Evolutionary conservation across 2,888 invertebrate genomes (phyloP), one percentile per base, ranked within the genome.

Genomic region (Athalia cordata): DNA sequence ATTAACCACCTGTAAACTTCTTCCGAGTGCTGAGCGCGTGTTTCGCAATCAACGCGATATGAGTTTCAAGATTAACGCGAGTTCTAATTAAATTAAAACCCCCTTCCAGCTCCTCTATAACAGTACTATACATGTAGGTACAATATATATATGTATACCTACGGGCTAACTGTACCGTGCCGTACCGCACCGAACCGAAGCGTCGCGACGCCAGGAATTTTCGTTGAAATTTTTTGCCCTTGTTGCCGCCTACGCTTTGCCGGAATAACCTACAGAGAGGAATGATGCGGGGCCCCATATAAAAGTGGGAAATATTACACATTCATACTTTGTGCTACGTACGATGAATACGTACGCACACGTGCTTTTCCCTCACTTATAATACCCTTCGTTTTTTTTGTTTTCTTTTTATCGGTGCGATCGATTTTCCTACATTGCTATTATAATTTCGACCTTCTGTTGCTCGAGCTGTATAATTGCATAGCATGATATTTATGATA

Each of bases 71-170:
- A 61, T 75, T 52, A 64, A 64, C 50, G 62, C 62, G 62, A 75
- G 62, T 75, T 75, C 45, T 75, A 75, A 75, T 75, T 75, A 62
- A 75, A 75, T 75, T 75, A 75, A 61, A 64, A 50, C 52, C 50
- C 29, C n/a, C 47, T 55, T 9, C 9, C 11, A n/a, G 11, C 55
- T 55, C 11, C 55, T 4, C 29, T 29, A 29, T 29, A 29, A 29
- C 29, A 29, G 29, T 29, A 29, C 29, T 29, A 29, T 29, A 29
- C 29, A 29, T 29, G 29, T 29, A 29, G 29, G 29, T 2, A 29
- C 29, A 29, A 2, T 29, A 29, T n/a, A n/a, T n/a, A n/a, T 29
- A 29, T 2, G 29, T 29, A 29, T 29, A 29, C 29, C 29, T 29
- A 29, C 29, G 29, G 29, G 29, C 29, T 1, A 29, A 29, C 29